Conservation (phyloP, 2,888 invertebrate genomes). For the Clostera curtula region DNA sequence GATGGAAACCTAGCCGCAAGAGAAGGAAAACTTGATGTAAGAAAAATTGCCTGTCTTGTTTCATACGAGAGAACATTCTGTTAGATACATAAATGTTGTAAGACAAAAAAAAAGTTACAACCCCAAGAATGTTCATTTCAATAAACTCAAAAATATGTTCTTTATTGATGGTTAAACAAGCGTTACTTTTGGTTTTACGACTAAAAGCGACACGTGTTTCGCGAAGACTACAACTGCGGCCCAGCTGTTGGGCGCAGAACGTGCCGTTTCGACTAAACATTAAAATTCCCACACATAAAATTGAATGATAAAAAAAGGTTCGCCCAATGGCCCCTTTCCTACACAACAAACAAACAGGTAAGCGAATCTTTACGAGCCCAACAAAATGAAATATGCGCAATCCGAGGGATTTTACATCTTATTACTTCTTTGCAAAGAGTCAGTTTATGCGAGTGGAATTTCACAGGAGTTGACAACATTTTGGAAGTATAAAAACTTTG, state of each 20-base stretch:
- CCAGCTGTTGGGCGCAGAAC: constrained; percentile 66
- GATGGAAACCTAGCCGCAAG: no score
- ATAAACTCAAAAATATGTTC: constrained; percentile 25
- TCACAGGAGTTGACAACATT: constrained; percentile 37
- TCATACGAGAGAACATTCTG: no score
- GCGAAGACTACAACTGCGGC: constrained; percentile 55
- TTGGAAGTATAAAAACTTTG: constrained; percentile 41
- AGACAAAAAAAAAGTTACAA: no score
- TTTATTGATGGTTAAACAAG: constrained; percentile 18
- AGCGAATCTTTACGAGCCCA: constrained; percentile 66
- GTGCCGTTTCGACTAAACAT: constrained; percentile 65
- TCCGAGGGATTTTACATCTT: constrained; percentile 57
- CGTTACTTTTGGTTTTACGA: constrained; percentile 39
- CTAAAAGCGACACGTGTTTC: constrained; percentile 54
- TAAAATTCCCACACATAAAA: constrained; percentile 73
- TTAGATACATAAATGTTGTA: no score
- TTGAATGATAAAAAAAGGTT: constrained; percentile 64
- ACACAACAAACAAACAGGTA: constrained; percentile 73
- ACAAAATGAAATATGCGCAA: constrained; percentile 59
- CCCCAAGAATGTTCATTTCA: constrained; percentile 24
- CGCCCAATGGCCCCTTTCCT: constrained; percentile 57
- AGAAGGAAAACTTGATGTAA: no score
- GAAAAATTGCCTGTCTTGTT: no score
- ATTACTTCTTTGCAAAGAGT: constrained; percentile 44
- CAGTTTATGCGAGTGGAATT: constrained; percentile 40